Evolutionary conservation across 1,140 invertebrate genomes (phyloP).

Genomic region (Aradophagus sp.): DNA sequence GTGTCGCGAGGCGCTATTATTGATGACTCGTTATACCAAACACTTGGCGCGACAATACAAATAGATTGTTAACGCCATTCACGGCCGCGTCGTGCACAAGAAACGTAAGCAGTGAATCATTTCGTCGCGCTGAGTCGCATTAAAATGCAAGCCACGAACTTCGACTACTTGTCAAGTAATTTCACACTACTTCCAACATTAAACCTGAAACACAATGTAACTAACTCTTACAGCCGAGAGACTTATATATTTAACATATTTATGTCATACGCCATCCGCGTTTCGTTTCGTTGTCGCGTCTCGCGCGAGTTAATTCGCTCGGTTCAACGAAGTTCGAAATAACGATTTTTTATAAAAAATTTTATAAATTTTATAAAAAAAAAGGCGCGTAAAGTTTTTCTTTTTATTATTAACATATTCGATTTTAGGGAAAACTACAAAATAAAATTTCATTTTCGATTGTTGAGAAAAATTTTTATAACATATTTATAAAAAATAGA

Average conservation of each 20-base stretch:
- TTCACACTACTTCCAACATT: slow-evolving; percentile 65
- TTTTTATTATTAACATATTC: too few relatives aligned
- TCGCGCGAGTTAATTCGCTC: too few relatives aligned
- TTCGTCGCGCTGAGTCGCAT: slow-evolving; percentile 55
- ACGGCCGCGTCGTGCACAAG: slow-evolving; percentile 27
- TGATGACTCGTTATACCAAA: slow-evolving; percentile 8
- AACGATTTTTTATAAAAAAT: too few relatives aligned
- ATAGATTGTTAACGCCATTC: slow-evolving; percentile 29
- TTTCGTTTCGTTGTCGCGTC: not conserved
- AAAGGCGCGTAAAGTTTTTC: too few relatives aligned
- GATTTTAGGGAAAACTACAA: too few relatives aligned
- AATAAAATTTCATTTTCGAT: too few relatives aligned
- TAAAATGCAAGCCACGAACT: slow-evolving; percentile 63
- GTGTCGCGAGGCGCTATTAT: slow-evolving; percentile 7
- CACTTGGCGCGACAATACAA: slow-evolving; percentile 11
- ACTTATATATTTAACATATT: slow-evolving; percentile 24
- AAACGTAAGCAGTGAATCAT: slow-evolving; percentile 49
- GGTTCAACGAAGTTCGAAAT: too few relatives aligned
- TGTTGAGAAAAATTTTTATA: too few relatives aligned
- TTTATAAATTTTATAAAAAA: too few relatives aligned
- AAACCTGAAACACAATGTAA: slow-evolving; percentile 59
- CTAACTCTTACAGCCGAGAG: slow-evolving; percentile 57
- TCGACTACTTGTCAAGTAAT: slow-evolving; percentile 71
- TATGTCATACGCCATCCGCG: not conserved
- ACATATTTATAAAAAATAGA: too few relatives aligned